Evolutionary conservation across 2,888 invertebrate species (phyloP), one percentile per base, ranked within the genome.

Genomic region (Ephialtes manifestator): DNA sequence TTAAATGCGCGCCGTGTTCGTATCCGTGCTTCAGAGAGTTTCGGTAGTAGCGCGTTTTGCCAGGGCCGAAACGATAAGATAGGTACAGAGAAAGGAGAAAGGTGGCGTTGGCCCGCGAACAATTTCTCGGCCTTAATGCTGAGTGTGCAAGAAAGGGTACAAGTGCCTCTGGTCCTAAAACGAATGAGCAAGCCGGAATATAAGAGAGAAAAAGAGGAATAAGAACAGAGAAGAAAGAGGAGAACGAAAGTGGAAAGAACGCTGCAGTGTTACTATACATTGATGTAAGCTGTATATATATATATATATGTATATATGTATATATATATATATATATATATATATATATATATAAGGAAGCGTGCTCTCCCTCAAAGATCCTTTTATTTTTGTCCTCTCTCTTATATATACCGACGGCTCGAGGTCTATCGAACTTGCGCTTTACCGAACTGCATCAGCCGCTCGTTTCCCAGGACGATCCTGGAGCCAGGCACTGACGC

Each of bases 381-480:
- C 31, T 78, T 85, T 81, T 65, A 78, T 74, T 81, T 78, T 71
- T 72, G 35, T 31, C n/a, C n/a, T 46, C 39, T 28, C 67, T 70
- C 58, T 70, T 58, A 60, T 55, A 63, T 20, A 71, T 18, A 31
- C 78, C 63, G 48, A 35, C 39, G 46, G 39, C 51, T 75, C 71
- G 24, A 76, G 71, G 65, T 79, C 20, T 71, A 75, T 75, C 53
- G 60, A 82, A 82, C 65, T 82, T 82, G 71, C 65, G 75, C 82
- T 76, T 51, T 71, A 76, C 70, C 58, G 39, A 85, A 83, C 84
- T 81, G 83, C 81, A 87, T 87, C 87, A 87, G 85, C 85, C 83
- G 87, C 67, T 80, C 81, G 82, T 86, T 87, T 87, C 87, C 85
- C 87, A 87, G 76, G 81, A 74, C 68, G 72, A 76, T 79, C 60